Evolutionary conservation across 1,140 invertebrate genomes (phyloP).

Genomic region (Drosophila ohnishii): DNA sequence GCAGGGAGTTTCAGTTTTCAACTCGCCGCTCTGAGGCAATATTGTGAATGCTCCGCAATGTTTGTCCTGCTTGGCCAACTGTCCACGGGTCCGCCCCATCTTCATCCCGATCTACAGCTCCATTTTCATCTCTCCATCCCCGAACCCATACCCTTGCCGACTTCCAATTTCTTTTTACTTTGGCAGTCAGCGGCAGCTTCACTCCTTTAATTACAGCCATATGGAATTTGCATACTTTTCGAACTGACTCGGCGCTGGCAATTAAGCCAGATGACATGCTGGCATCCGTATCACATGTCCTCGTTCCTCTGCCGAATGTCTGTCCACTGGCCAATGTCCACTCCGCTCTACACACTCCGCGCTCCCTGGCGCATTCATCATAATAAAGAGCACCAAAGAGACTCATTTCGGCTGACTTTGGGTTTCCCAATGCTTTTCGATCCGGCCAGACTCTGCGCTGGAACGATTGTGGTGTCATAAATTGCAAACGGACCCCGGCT

Average conservation of each 20-base stretch:
- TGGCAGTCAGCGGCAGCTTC: neutral
- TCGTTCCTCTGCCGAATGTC: constrained; percentile 10
- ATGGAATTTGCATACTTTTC: constrained; percentile 38
- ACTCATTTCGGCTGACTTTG: constrained; percentile 66
- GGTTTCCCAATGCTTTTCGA: constrained; percentile 56
- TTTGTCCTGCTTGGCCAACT: constrained; percentile 17
- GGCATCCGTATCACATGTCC: constrained; percentile 38
- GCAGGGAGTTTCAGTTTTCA: constrained; percentile 1
- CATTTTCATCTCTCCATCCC: neutral
- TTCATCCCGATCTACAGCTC: neutral
- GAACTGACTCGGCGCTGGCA: constrained; percentile 29
- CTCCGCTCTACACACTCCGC: neutral
- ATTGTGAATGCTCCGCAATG: constrained; percentile 16
- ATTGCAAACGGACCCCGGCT: constrained; percentile 68
- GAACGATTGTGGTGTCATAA: constrained; percentile 69
- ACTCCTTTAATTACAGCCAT: constrained; percentile 36
- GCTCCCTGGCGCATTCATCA: constrained; percentile 58
- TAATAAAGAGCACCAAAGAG: constrained; percentile 75
- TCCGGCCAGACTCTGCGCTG: constrained; percentile 51
- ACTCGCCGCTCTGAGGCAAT: constrained; percentile 1
- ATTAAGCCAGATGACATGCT: constrained; percentile 39
- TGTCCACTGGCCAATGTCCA: constrained; percentile 27
- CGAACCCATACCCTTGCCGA: neutral
- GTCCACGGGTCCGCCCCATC: constrained; percentile 16
- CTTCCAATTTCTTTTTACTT: constrained; percentile 16